Base-by-base conservation (phyloP, 1,140 invertebrate genomes). In the Rhopalosiphum maidis region DNA sequence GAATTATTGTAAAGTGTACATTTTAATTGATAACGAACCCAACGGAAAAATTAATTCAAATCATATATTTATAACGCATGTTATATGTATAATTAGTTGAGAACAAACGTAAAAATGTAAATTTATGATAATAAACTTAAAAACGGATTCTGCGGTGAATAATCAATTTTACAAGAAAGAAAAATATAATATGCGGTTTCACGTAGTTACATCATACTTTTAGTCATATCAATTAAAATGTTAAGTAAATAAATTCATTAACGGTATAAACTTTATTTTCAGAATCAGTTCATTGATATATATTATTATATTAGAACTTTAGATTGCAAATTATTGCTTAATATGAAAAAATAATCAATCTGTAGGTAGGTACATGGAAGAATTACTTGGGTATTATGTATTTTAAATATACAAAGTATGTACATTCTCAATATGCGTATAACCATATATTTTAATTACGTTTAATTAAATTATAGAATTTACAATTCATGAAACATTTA, bases 41-140 rank as follows among this genome's bases (percentile, higher is more conserved):
- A 41, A 30, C 6, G 6, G 30, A 30, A 48, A 46, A 48, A 48
- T 48, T 35, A 88, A 88, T 35, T 48, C 30, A 88, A 88, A 88
- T 51, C 30, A 48, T n/a, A 43, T 88, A 48, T 88, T 87, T 87
- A 48, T 30, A 48, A 87, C n/a, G 85, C 85, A 88, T 41, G 85
- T 2, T 46, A 77, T n/a, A 18, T 77, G 30, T 54, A 46, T 88
- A 35, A 51, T 88, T 88, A 48, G 86, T 51, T 48, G 25, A 48
- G 15, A n/a, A 88, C 30, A 88, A 88, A 48, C 86, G 46, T 46
- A n/a, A 88, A n/a, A 48, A 88, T 48, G 46, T 46, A 48, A 88
- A 88, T 88, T 88, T 88, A 88, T 41, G 86, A 51, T 88, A 51
- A 48, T 87, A n/a, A 87, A 87, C 85, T 46, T 88, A 48, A 88